Conservation (phyloP, 2,113 vertebrate species). For the Oncorhynchus clarkii region DNA sequence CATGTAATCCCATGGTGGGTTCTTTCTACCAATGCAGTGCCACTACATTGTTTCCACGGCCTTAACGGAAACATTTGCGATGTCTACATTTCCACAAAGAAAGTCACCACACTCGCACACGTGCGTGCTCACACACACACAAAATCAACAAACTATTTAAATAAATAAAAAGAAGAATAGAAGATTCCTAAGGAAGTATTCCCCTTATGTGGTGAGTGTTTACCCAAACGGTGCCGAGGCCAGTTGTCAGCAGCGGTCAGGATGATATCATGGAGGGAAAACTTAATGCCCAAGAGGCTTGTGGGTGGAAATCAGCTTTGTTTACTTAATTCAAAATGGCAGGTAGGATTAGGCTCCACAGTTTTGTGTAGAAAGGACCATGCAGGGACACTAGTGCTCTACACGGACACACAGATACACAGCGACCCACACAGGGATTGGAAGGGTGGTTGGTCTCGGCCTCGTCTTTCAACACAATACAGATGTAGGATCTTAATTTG, state of each 20-base stretch:
- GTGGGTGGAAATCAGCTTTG: constrained; percentile 45
- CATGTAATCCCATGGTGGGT: constrained; percentile 49
- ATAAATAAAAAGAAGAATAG: constrained; percentile 18
- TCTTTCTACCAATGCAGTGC: constrained; percentile 29
- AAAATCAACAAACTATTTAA: background rate
- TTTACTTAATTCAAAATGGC: constrained; percentile 60
- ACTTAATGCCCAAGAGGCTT: constrained; percentile 32
- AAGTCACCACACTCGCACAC: constrained; percentile 18
- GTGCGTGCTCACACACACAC: background rate
- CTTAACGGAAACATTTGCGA: constrained; percentile 62
- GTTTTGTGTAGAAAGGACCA: constrained; percentile 20
- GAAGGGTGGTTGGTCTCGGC: background rate
- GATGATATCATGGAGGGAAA: constrained; percentile 67
- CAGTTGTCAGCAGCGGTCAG: constrained; percentile 56
- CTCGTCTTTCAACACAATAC: background rate
- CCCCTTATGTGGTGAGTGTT: constrained; percentile 54
- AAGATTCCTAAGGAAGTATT: constrained; percentile 26
- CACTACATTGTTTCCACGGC: constrained; percentile 50
- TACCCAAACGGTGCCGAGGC: constrained; percentile 41
- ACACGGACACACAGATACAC: constrained; percentile 27
- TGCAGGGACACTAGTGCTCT: background rate
- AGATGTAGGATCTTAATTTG: too few relatives aligned
- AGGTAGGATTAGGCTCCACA: constrained; percentile 54
- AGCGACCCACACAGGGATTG: constrained; percentile 17
- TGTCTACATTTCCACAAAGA: constrained; percentile 36